Base-by-base conservation (phyloP, 2,113 vertebrate genomes). In the Trematomus loennbergii region DNA sequence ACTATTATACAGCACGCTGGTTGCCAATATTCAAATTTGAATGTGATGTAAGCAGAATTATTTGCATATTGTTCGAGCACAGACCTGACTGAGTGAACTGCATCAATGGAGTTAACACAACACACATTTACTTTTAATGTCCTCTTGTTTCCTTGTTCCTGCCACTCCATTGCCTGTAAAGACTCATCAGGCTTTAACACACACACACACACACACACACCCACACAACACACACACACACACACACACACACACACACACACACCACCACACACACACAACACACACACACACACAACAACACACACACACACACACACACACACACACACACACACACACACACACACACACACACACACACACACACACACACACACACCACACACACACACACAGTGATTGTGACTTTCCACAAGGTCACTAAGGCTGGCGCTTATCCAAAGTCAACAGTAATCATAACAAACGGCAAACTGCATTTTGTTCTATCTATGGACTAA, bases 401-500 rank as follows among this genome's bases (percentile, higher is more conserved):
- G 86, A 79, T 25, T 79, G 81, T 83, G 81, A 81, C 72, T 89
- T 85, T 83, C 76, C 65, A 59, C 79, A 88, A 87, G 87, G 89
- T 91, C 91, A 84, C 66, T 1, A 10, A 17, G 36, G n/a, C 66
- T 84, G 91, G 87, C 86, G 71, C 54, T 54, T 18, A 45, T 86
- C 82, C 89, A 89, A 75, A 87, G 80, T 87, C 75, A 86, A 88
- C 84, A 85, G 20, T 52, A n/a, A 73, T 29, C 65, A 52, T 52
- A 33, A 72, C 74, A 66, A 69, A 62, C 7, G 9, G 74, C 66
- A 72, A 86, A 77, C 78, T 82, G 84, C 81, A 71, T 45, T 3
- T 20, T 54, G 9, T 48, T 61, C n/a, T n/a, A n/a, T n/a, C n/a
- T n/a, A n/a, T 29, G 12, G 53, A 17, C 12, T 16, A 45, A 50